Evolutionary conservation across 2,888 invertebrate genomes (phyloP), one percentile per base, ranked within the genome.

Genomic region (Andrena trimmerana): DNA sequence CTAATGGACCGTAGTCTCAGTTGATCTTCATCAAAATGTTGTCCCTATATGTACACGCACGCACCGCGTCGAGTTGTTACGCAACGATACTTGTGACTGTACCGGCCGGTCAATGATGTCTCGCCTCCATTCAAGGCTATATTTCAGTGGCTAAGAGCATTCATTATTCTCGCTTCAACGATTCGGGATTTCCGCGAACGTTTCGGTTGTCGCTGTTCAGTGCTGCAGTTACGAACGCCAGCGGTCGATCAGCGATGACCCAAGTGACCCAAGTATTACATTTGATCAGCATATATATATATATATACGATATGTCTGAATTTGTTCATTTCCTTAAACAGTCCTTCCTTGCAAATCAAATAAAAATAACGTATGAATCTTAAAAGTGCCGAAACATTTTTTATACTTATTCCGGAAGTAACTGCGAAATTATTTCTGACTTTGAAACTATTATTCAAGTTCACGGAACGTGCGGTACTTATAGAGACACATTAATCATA

Each of bases 61-160:
- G 36, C 50, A 52, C 20, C n/a, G 59, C 57, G 60, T 36, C 59
- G 13, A 52, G 24, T 31, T 67, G 67, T 81, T 81, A 81, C 62
- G 81, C 78, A 83, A 83, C 50, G 33, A 59, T 59, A 10, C 52
- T n/a, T 6, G 16, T 24, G 10, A 27, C 24, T 29, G 20, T 54
- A 50, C 31, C 71, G 67, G 60, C 48, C 63, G 60, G 71, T 62
- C 27, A 60, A 27, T 48, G 48, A 57, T 36, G 16, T 16, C 42
- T 42, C 42, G 77, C 1, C 24, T 24, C 8, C 10, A 54, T 8
- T 5, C 16, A 36, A 13, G 36, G 13, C 13, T 50, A 24, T n/a
- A 33, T 62, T 60, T 50, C 10, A 57, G 57, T 54, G 24, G 3
- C 13, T 29, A 7, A 7, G 8, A 27, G 13, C 5, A 42, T 6